Evolutionary conservation across 2,888 invertebrate species (phyloP).

Genomic region (Lasioglossum vierecki): DNA sequence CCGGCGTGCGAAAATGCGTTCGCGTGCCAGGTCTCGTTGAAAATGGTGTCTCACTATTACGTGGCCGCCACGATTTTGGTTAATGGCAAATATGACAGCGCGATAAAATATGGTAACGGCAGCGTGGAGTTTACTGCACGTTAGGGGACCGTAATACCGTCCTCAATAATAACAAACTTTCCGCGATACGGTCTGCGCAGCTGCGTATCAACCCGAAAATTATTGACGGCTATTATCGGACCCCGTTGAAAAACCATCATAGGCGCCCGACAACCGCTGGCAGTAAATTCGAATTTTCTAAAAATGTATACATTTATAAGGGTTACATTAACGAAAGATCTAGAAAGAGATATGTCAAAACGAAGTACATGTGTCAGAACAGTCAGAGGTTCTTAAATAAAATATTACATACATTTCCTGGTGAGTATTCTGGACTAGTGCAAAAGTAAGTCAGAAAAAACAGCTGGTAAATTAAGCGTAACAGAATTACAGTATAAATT

Average conservation of each 20-base stretch:
- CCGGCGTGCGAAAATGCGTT: constrained; percentile 17
- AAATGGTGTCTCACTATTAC: constrained; percentile 42
- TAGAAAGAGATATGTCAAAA: too few relatives aligned
- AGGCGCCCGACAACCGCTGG: constrained; percentile 5
- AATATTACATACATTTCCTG: too few relatives aligned
- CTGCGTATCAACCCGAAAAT: constrained; percentile 30
- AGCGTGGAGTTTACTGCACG: constrained; percentile 39
- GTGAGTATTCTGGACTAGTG: too few relatives aligned
- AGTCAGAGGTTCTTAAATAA: too few relatives aligned
- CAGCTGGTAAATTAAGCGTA: too few relatives aligned
- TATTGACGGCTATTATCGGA: constrained; percentile 27
- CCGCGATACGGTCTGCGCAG: constrained; percentile 17
- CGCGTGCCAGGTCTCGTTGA: constrained; percentile 18
- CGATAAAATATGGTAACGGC: constrained; percentile 45
- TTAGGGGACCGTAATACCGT: constrained; percentile 35
- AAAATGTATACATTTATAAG: neutral
- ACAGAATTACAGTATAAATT: too few relatives aligned
- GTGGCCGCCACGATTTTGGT: constrained; percentile 42
- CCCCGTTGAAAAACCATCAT: neutral
- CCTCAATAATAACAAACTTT: constrained; percentile 48
- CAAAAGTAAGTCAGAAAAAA: too few relatives aligned
- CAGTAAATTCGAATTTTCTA: neutral
- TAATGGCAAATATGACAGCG: constrained; percentile 44
- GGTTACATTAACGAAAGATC: too few relatives aligned
- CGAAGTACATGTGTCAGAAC: too few relatives aligned